Percentiles rank a stretch among this genome's conserved stretches.
phyloP scores from a whole-genome alignment of 2,797 vertebrate genomes.

The Perodicticus potto region DNA sequence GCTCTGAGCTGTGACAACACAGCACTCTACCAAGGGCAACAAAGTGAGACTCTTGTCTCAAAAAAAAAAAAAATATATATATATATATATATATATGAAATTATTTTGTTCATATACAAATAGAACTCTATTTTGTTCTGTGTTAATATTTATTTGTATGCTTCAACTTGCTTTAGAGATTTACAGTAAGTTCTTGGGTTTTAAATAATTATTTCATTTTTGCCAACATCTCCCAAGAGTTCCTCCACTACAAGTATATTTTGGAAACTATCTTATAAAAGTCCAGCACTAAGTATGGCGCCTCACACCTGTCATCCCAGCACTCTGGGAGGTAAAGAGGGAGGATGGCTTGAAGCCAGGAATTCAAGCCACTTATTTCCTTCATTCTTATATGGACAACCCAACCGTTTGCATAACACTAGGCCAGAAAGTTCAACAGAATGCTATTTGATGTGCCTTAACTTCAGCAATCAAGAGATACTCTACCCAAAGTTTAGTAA shows the following conservation, averaged over 20 bases:
- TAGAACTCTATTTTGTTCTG: neutral
- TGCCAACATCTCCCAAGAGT: neutral
- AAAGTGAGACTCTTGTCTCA: too few relatives aligned
- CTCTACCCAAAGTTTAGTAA: too few relatives aligned
- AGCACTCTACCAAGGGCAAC: too few relatives aligned
- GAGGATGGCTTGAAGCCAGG: too few relatives aligned
- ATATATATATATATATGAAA: neutral
- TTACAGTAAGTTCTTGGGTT: neutral
- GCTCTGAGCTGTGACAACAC: too few relatives aligned
- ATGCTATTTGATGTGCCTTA: neutral
- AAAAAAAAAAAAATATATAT: too few relatives aligned
- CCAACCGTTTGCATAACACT: neutral
- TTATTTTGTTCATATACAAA: neutral
- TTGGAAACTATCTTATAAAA: neutral
- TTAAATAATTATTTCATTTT: conserved; percentile 13
- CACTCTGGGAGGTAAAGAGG: too few relatives aligned
- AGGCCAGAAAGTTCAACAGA: neutral
- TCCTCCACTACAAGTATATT: neutral
- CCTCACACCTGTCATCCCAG: too few relatives aligned
- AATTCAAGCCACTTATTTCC: neutral
- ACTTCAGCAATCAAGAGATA: neutral
- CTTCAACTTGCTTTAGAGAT: neutral
- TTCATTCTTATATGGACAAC: neutral
- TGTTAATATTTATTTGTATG: neutral
- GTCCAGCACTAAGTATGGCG: neutral